Evolutionary conservation across 2,888 invertebrate species (phyloP).

Genomic region (Clusia tigrina): DNA sequence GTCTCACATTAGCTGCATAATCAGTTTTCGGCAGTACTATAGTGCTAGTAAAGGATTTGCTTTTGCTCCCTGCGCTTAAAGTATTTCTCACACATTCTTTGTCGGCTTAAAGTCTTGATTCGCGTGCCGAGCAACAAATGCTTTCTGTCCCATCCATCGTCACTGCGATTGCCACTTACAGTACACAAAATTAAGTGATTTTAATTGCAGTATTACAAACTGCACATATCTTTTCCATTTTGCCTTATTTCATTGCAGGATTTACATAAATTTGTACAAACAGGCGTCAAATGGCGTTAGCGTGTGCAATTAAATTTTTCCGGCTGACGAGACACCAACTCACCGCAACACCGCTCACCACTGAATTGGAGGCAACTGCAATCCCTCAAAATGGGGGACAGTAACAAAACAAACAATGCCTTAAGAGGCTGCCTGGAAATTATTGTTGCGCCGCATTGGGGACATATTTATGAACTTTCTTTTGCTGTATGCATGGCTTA

Average conservation of each 20-base stretch:
- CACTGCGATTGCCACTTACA: not conserved
- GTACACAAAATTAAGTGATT: not conserved
- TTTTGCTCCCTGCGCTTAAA: too few relatives aligned
- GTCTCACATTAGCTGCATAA: too few relatives aligned
- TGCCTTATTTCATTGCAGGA: not conserved
- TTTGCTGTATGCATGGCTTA: too few relatives aligned
- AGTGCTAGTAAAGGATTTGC: too few relatives aligned
- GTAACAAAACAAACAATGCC: not conserved
- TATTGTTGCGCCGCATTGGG: too few relatives aligned
- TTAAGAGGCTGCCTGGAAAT: not conserved
- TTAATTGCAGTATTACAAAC: not conserved
- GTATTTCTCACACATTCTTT: too few relatives aligned
- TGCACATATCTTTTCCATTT: not conserved
- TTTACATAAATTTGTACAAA: not conserved
- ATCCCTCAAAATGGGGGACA: too few relatives aligned
- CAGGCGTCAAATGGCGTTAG: not conserved
- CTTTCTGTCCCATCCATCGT: too few relatives aligned
- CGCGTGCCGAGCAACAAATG: too few relatives aligned
- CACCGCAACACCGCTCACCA: not conserved
- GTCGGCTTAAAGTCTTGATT: too few relatives aligned
- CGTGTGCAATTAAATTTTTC: not conserved
- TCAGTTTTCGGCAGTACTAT: too few relatives aligned
- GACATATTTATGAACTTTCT: too few relatives aligned
- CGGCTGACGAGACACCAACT: not conserved
- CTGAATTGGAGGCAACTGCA: not conserved